Conservation (phyloP, 2,113 vertebrate genomes). For the Charina bottae region DNA sequence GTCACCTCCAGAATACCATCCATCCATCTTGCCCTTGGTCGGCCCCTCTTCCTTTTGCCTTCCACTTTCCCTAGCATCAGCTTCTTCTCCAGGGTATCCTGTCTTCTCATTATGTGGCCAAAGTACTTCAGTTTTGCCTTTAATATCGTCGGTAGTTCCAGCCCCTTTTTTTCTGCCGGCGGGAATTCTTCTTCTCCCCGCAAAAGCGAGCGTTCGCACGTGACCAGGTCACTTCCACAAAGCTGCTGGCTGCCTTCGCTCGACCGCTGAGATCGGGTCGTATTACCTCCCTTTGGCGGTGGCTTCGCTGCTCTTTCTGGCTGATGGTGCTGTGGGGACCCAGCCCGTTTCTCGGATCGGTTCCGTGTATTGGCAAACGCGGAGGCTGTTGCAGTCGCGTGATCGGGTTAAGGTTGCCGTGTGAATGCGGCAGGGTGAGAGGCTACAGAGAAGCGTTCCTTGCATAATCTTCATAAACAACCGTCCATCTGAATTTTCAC, state of each 20-base stretch:
- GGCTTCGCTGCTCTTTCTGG: rapidly evolving
- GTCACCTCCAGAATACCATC: no score
- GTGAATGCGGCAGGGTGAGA: neutral
- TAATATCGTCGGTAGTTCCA: rapidly evolving
- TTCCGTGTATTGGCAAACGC: neutral
- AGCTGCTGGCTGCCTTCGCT: neutral
- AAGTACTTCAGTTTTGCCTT: no score
- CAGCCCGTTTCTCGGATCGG: rapidly evolving
- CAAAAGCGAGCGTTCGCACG: neutral
- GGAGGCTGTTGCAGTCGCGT: no score
- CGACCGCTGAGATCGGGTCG: neutral
- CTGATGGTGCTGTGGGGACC: neutral
- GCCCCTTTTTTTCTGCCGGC: neutral
- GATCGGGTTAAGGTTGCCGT: neutral
- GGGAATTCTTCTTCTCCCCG: no score
- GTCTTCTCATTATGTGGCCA: no score
- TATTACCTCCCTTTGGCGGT: neutral
- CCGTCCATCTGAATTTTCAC: no score
- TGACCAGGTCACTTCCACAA: neutral
- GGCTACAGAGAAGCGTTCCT: rapidly evolving
- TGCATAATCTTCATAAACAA: no score
- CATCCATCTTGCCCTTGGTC: no score
- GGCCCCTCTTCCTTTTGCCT: no score
- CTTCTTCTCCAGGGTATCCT: no score
- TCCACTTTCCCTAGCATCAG: no score